phyloP scores from a whole-genome alignment of 2,888 invertebrate species.

The Dryococelus australis region DNA sequence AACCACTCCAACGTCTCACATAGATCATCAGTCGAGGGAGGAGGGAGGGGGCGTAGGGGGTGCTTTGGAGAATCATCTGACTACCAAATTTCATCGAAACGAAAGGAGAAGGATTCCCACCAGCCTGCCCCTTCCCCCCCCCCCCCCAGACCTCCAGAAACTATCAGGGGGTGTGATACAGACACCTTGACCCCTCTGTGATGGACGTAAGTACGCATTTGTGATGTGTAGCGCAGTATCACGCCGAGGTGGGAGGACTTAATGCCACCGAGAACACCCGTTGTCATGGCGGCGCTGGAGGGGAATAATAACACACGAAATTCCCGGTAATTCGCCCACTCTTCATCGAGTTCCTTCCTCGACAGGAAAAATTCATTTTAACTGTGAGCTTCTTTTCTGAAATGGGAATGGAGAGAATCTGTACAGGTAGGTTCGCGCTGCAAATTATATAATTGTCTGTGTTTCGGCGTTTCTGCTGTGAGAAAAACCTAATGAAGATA shows the following conservation, averaged over 20 bases:
- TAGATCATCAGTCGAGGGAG: neutral
- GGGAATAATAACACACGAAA: neutral
- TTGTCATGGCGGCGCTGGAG: neutral
- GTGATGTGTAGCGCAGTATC: neutral
- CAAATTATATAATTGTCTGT: too few species aligned
- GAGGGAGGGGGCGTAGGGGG: too few species aligned
- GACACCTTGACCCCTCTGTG: neutral
- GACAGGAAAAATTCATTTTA: too few species aligned
- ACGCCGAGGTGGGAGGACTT: neutral
- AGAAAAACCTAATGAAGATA: too few species aligned
- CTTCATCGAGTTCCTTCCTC: too few species aligned
- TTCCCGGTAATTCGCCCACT: too few species aligned
- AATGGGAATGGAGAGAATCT: too few species aligned
- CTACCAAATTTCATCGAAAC: neutral
- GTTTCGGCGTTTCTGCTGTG: too few species aligned
- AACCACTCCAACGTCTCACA: neutral
- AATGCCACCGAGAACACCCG: neutral
- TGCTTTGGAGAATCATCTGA: neutral
- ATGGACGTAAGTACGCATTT: conserved; percentile 2
- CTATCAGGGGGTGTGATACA: neutral
- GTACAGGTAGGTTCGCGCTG: too few species aligned
- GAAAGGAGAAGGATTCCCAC: neutral
- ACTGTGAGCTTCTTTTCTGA: too few species aligned
- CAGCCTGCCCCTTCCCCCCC: neutral
- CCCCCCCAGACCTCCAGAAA: neutral